Conservation (phyloP, 2,113 vertebrate genomes). For the Cheilinus undulatus region DNA sequence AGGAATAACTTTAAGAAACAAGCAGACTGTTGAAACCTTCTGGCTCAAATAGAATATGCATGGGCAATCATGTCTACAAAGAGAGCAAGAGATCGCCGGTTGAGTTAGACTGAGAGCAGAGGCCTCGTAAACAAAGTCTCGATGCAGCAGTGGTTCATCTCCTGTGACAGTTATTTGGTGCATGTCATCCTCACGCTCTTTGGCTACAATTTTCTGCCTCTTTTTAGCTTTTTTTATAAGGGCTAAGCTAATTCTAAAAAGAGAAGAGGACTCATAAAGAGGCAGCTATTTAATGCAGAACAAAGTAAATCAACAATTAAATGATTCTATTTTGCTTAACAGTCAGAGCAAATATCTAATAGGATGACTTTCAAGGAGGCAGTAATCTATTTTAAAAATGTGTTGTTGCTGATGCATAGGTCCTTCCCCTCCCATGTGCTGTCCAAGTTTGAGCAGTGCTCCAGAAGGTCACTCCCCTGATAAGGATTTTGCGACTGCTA, state of each 20-base stretch:
- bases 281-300: too few species aligned
- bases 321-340: not conserved
- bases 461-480: conserved; percentile 78
- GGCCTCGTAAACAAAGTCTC: too few species aligned
- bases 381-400: not conserved
- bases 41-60: conserved; percentile 39
- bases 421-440: conserved; percentile 30
- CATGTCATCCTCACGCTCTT: too few species aligned
- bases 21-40: conserved; percentile 14
- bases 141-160: too few species aligned
- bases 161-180: too few species aligned
- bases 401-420: conserved; percentile 14
- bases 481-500: conserved; percentile 74
- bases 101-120: too few species aligned
- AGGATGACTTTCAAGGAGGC: not conserved
- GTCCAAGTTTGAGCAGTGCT: conserved; percentile 51
- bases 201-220: too few species aligned
- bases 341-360: not conserved
- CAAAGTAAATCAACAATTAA: not conserved
- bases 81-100: too few species aligned
- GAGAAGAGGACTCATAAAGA: too few species aligned
- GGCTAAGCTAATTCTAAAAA: too few species aligned
- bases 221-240: too few species aligned
- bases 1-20: conserved; percentile 19
- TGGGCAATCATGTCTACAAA: conserved; percentile 16